phyloP scores from a whole-genome alignment of 2,113 vertebrate genomes.

The Gorsachius goisagi region DNA sequence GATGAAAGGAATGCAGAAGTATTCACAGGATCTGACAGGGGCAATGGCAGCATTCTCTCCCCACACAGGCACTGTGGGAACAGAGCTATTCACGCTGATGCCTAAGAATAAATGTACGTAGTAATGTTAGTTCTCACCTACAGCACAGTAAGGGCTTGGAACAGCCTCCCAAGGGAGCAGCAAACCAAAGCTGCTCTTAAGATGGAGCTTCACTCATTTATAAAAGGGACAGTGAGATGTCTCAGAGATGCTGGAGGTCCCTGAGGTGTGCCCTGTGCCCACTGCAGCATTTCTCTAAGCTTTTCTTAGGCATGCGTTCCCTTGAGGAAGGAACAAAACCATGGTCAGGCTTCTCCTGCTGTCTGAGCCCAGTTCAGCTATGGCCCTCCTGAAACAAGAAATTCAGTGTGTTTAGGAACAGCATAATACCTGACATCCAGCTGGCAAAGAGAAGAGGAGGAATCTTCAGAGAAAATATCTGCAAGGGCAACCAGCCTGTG shows the following conservation, averaged over 20 bases:
- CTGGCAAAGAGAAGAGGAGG: constrained; percentile 77
- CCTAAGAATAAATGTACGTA: not conserved
- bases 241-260: not conserved
- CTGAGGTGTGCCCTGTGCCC: not conserved
- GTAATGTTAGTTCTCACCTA: not conserved
- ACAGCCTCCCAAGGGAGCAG: not conserved
- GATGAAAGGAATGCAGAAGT: not conserved
- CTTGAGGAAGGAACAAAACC: not conserved
- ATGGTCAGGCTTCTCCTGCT: not conserved
- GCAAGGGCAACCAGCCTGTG: constrained; percentile 80
- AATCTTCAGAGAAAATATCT: constrained; percentile 84
- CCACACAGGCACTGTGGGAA: not conserved
- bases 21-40: not conserved
- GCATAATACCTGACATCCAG: constrained; percentile 86
- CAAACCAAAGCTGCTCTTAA: not conserved
- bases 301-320: not conserved
- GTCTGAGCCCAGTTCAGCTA: not conserved
- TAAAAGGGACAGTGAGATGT: not conserved
- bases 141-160: not conserved
- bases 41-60: not conserved
- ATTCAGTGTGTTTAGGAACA: not conserved
- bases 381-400: not conserved
- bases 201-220: not conserved
- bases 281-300: not conserved
- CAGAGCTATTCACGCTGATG: not conserved